These are phyloP conservation scores for Oreotrochilus melanogaster DNA, from an alignment of 2,113 vertebrate species.

Conservation along the genomic window DNA sequence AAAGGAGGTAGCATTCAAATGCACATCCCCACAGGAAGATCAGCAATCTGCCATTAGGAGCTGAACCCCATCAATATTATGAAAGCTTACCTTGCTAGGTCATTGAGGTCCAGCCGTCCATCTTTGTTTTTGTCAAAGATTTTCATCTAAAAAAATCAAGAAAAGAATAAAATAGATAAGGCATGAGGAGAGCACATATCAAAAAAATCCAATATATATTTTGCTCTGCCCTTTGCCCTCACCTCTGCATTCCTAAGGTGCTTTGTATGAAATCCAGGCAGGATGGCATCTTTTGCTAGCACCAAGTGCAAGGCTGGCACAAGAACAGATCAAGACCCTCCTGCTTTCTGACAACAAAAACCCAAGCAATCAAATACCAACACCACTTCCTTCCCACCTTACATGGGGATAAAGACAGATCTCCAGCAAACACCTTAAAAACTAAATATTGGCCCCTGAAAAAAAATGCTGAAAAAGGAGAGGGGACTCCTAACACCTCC, in stretches of 20 bases:
- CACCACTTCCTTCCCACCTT: fast-evolving
- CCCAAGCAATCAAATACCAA: background rate
- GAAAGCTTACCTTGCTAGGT: conserved; percentile 89
- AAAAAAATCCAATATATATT: background rate
- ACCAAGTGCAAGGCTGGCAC: background rate
- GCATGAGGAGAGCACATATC: background rate
- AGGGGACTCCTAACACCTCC: background rate
- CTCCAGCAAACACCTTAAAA: background rate
- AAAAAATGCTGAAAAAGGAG: background rate
- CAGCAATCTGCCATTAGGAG: background rate
- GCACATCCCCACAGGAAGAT: fast-evolving
- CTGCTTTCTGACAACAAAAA: background rate
- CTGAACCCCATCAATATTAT: background rate
- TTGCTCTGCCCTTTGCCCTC: background rate
- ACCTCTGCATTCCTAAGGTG: background rate
- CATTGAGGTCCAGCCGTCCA: conserved; percentile 92
- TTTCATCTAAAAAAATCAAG: conserved; percentile 89
- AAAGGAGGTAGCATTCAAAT: background rate
- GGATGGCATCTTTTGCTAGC: background rate
- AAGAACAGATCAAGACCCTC: background rate
- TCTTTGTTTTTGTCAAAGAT: conserved; percentile 98
- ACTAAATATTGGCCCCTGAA: background rate
- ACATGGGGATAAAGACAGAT: background rate
- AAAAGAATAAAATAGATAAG: background rate
- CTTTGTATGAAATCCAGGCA: background rate